phyloP scores from a whole-genome alignment of 2,888 invertebrate genomes.

The Eugnorisma glareosa region DNA sequence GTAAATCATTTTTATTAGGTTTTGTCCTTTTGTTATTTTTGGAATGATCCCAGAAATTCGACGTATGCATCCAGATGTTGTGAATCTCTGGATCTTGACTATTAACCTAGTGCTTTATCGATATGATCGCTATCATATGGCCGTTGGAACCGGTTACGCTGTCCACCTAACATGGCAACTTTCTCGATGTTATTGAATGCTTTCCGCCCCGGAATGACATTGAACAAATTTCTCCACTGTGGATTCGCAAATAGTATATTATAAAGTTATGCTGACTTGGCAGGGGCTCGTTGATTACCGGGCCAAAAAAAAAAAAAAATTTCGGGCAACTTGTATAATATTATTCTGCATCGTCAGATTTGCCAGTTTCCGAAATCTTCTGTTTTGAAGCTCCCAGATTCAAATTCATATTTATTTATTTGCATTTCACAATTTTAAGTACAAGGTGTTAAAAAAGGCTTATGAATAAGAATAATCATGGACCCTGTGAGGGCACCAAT shows the following conservation, averaged over 20 bases:
- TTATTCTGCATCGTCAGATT: not conserved
- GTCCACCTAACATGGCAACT: conserved; percentile 80
- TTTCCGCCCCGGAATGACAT: conserved; percentile 61
- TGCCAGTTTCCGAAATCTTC: not conserved
- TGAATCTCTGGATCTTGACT: conserved; percentile 59
- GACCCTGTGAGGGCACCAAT: not conserved
- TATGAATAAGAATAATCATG: not conserved
- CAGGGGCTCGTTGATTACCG: not conserved
- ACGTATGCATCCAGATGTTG: conserved; percentile 48
- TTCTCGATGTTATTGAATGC: conserved; percentile 78
- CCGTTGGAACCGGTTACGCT: conserved; percentile 79
- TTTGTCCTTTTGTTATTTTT: conserved; percentile 33
- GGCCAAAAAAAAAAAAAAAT: not conserved
- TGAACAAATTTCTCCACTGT: conserved; percentile 35
- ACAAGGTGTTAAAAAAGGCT: not conserved
- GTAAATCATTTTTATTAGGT: not conserved
- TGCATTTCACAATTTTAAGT: not conserved
- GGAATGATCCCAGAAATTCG: conserved; percentile 46
- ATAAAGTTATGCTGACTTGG: not conserved
- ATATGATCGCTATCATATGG: conserved; percentile 79
- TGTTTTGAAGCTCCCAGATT: not conserved
- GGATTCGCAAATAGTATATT: conserved; percentile 23
- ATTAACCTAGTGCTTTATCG: conserved; percentile 78
- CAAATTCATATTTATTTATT: not conserved
- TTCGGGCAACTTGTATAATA: not conserved